Percentiles rank a stretch among this genome's conserved stretches.
Conservation (phyloP, 2,113 vertebrate species). For the Jaculus jaculus region DNA sequence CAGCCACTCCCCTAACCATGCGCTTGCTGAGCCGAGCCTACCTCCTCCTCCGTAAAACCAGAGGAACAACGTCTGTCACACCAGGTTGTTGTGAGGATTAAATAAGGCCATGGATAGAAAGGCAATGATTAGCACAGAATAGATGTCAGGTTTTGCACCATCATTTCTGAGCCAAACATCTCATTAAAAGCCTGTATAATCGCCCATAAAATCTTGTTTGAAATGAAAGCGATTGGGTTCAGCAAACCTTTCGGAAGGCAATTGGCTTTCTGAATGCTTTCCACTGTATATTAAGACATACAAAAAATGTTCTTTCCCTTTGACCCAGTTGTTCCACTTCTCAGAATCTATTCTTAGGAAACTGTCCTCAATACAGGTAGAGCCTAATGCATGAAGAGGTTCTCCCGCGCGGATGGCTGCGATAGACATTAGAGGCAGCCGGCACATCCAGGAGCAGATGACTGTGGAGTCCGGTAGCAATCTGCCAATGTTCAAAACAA, state of each 20-base stretch:
- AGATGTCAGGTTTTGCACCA: slow-evolving; percentile 72
- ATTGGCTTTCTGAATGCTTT: slow-evolving; percentile 71
- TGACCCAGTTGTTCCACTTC: slow-evolving; percentile 74
- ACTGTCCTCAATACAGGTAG: slow-evolving; percentile 40
- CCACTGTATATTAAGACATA: slow-evolving; percentile 60
- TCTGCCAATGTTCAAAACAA: background rate
- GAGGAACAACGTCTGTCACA: slow-evolving; percentile 23
- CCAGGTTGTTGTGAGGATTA: slow-evolving; percentile 56
- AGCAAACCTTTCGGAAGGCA: slow-evolving; percentile 76
- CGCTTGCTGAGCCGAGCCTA: slow-evolving; percentile 39
- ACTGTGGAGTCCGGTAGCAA: background rate
- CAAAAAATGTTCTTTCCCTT: slow-evolving; percentile 69
- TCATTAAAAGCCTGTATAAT: slow-evolving; percentile 79
- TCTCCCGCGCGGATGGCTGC: background rate
- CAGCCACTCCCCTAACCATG: background rate
- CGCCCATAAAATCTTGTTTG: slow-evolving; percentile 78
- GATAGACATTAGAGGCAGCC: slow-evolving; percentile 21
- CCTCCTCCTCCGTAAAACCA: slow-evolving; percentile 46
- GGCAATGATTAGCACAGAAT: slow-evolving; percentile 72
- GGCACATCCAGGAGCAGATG: background rate
- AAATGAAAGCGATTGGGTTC: slow-evolving; percentile 77
- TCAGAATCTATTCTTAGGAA: slow-evolving; percentile 73
- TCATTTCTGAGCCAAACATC: slow-evolving; percentile 77
- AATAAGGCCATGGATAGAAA: slow-evolving; percentile 60
- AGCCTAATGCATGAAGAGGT: background rate